These are phyloP conservation scores for Urocyon cinereoargenteus DNA, from an alignment of 2,797 vertebrate species.

Conservation along the genomic window DNA sequence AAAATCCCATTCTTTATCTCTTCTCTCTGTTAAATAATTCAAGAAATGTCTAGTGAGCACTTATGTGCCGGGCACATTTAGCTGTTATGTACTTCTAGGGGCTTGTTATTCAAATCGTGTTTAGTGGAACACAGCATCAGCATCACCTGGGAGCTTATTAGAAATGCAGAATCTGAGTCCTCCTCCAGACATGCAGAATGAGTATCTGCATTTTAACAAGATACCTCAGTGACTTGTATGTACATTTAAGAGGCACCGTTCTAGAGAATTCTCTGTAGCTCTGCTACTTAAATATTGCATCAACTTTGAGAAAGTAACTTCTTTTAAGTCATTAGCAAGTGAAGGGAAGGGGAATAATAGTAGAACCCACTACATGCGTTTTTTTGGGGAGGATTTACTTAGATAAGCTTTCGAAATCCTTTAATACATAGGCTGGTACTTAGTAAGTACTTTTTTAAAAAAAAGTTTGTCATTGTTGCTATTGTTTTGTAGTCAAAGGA, in stretches of 20 bases:
- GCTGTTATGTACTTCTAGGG: neutral
- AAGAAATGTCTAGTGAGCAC: slow-evolving; percentile 5
- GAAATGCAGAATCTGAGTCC: slow-evolving; percentile 64
- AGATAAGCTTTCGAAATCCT: neutral
- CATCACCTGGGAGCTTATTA: slow-evolving; percentile 59
- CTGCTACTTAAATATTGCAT: slow-evolving; percentile 9
- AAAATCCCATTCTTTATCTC: neutral
- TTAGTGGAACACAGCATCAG: neutral
- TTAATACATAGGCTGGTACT: neutral
- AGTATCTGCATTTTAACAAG: slow-evolving; percentile 75
- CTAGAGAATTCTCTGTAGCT: slow-evolving; percentile 33
- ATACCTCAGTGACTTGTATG: slow-evolving; percentile 48
- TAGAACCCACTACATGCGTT: neutral
- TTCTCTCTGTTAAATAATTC: slow-evolving; percentile 66
- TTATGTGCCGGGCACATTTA: neutral
- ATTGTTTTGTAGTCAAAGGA: slow-evolving; percentile 9
- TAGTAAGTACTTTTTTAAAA: neutral
- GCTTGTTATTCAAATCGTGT: neutral
- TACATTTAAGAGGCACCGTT: slow-evolving; percentile 43
- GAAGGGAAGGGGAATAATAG: neutral
- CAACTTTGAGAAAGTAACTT: slow-evolving; percentile 67
- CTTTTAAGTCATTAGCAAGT: slow-evolving; percentile 4
- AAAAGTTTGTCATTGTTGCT: neutral
- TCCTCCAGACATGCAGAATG: slow-evolving; percentile 59
- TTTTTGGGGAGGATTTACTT: neutral